Evolutionary conservation across 2,113 vertebrate species (phyloP).

Genomic region (Etia nguti): DNA sequence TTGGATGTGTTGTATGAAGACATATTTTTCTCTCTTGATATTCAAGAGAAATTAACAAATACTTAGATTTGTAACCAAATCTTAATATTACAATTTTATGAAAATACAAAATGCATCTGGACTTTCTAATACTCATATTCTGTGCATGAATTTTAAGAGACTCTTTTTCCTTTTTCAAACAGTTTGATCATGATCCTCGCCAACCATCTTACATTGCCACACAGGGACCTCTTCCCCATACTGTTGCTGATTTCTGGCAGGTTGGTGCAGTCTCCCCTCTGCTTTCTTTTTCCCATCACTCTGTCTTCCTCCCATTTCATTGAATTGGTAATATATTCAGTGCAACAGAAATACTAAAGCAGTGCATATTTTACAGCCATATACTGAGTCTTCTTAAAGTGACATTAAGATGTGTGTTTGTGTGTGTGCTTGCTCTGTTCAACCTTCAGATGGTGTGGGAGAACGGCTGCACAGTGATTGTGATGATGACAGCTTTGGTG

Average conservation of each 20-base stretch:
- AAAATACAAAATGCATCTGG: neutral
- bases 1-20: neutral
- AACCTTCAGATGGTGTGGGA: conserved; percentile 94
- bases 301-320: neutral
- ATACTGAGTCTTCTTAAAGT: neutral
- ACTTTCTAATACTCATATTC: neutral
- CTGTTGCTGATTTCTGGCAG: conserved; percentile 98
- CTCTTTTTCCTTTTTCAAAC: neutral
- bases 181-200: conserved; percentile 96
- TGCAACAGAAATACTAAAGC: neutral
- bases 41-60: neutral
- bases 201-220: conserved; percentile 96
- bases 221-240: conserved; percentile 90
- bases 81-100: neutral
- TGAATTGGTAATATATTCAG: neutral
- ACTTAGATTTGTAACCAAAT: neutral
- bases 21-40: neutral
- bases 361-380: neutral
- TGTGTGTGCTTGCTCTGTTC: neutral
- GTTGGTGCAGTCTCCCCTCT: conserved; percentile 56
- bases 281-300: neutral
- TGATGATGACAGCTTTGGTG: conserved; percentile 92
- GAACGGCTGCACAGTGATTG: conserved; percentile 93
- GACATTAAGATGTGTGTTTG: neutral
- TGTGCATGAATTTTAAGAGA: neutral